Evolutionary conservation across 2,888 invertebrate species (phyloP), one percentile per base, ranked within the genome.

Genomic region (Ichneumoninae sp.): DNA sequence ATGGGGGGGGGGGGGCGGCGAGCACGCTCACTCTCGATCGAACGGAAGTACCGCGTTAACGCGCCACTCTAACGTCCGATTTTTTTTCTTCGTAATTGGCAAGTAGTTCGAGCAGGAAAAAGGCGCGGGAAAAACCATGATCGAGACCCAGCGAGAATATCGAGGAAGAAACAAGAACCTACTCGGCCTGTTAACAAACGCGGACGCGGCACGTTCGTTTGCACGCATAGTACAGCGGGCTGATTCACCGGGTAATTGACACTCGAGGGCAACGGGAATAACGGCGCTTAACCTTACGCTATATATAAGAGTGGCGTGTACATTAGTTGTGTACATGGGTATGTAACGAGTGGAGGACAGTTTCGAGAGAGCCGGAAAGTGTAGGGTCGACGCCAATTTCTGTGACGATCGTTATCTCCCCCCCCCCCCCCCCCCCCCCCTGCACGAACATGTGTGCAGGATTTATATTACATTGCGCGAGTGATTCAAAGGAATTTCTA

Each of bases 341-440:
- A 63, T 63, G 30, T 36, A 63, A 36, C 30, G 36, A 63, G 63
- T 63, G 36, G 63, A 63, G 30, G 16, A 7, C 63, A 63, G 36
- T 30, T 63, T 63, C 63, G 63, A 33, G 63, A 33, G 33, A 16
- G 63, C 33, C 16, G 19, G 63, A 33, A 26, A 57, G 26, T 10
- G 57, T 26, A 57, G 57, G 22, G 22, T 57, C 22, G 74, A 33
- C 63, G 10, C 36, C 63, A 63, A 75, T 75, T 75, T 75, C 75
- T 75, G 65, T 52, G 63, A 65, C 65, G 75, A 75, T 75, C 75
- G 75, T 75, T 75, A 75, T 75, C 65, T 63, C 65, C 50, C 52
- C 50, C 47, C 50, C 26, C 33, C 22, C 33, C 13, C 16, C 44
- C 3, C 4, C 44, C 13, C n/a, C n/a, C 54, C 16, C 44, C 60